Evolutionary conservation across 2,797 vertebrate species (phyloP), one percentile per base, ranked within the genome.

Genomic region (Sylvia borin): DNA sequence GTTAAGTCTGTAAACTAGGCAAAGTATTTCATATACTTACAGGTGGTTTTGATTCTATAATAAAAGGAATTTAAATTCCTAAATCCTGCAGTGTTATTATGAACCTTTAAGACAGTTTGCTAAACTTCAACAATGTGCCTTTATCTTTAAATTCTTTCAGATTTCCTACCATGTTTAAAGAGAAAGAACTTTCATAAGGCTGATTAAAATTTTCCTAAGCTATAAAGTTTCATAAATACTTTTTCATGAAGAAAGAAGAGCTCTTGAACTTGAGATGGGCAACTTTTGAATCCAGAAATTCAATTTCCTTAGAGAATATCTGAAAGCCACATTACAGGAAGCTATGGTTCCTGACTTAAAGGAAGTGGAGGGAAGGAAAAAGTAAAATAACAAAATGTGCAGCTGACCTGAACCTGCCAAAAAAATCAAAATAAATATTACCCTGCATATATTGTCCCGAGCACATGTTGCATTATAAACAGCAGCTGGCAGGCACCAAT

Each of bases 221-320:
- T 91, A 94, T 94, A 89, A 27, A 65, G 86, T 97, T 94, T 92
- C 92, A 79, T 61, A 95, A 84, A 85, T 83, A 91, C 50, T 82
- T 78, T 93, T 96, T 85, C 36, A 83, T 47, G 88, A 90, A 96
- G 92, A 95, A 96, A 96, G 72, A 92, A 89, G 81, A 93, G 75
- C 79, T 84, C 92, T 89, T 96, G 67, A 97, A 88, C 90, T 94
- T 76, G 64, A 96, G 88, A 89, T 92, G 81, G 68, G 60, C 43
- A 84, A 78, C 95, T 96, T 95, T 89, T 88, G 79, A 95, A 95
- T 92, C 89, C 77, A 96, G 85, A 94, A 94, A 96, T 96, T 95
- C 64, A 92, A 95, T 96, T 96, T 97, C 97, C 96, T 97, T 91
- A 93, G 93, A 97, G 95, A 97, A 54, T 97, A 96, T 94, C 73